Conservation (phyloP, 1,140 invertebrate species). For the Sycobia sp. region DNA sequence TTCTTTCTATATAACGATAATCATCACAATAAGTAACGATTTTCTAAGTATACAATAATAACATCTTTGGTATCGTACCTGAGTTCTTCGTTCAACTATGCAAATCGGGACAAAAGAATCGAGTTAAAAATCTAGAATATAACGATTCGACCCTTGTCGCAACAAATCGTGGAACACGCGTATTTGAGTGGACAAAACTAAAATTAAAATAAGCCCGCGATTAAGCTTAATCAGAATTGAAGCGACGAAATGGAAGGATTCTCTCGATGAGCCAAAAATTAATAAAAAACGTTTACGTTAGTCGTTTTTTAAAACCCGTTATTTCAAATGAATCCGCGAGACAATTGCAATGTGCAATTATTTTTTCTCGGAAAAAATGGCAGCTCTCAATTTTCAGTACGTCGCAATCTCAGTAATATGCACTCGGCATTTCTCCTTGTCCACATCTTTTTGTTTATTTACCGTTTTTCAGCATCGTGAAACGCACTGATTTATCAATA, state of each 20-base stretch:
- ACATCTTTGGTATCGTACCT: constrained; percentile 61
- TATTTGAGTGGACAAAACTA: neutral
- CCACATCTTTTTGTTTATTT: neutral
- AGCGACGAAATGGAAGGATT: neutral
- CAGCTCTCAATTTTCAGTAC: constrained; percentile 1
- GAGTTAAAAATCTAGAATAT: neutral
- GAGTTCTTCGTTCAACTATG: constrained; percentile 49
- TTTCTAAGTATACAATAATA: constrained; percentile 49
- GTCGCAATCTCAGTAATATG: neutral
- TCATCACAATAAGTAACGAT: constrained; percentile 52
- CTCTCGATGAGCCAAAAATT: no score
- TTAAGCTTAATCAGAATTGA: neutral
- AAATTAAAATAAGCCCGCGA: neutral
- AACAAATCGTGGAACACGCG: no score
- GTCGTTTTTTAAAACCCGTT: neutral
- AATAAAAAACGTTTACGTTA: neutral
- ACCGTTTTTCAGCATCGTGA: constrained; percentile 3
- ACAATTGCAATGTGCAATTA: constrained; percentile 5
- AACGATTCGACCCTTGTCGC: neutral
- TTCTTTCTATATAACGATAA: constrained; percentile 44
- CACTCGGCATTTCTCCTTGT: no score
- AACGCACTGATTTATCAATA: constrained; percentile 22
- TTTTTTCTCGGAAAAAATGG: constrained; percentile 11
- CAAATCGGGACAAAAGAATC: constrained; percentile 23
- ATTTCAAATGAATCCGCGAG: neutral